A percentile compares a stretch with the other conserved stretches of the same genome.
Conservation (phyloP, 2,888 invertebrate genomes). For the Phasia obesa region DNA sequence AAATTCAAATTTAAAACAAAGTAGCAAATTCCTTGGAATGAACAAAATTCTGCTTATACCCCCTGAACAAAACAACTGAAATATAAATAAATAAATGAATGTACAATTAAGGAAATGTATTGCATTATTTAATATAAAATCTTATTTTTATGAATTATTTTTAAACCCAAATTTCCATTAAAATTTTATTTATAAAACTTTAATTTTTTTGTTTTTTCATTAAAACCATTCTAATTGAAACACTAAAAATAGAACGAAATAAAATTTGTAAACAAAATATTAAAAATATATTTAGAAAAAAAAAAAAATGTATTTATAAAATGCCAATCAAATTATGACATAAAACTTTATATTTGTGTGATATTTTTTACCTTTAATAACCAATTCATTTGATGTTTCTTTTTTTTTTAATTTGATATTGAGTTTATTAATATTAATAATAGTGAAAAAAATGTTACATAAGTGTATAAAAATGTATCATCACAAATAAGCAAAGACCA, state of each 20-base stretch:
- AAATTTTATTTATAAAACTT: not conserved
- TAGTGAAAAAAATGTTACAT: not conserved
- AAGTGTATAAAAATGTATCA: conserved; percentile 8
- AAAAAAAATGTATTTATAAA: not conserved
- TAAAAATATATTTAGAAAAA: too few species aligned
- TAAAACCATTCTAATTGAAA: not conserved
- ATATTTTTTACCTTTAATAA: not conserved
- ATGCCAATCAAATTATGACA: conserved; percentile 33
- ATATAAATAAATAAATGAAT: conserved; percentile 4
- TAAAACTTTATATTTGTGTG: not conserved
- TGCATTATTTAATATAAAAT: not conserved
- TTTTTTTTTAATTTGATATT: conserved; percentile 32
- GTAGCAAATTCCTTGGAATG: too few species aligned
- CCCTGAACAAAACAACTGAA: not conserved
- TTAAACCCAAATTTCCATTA: too few species aligned
- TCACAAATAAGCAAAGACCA: too few species aligned
- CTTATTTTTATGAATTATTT: not conserved
- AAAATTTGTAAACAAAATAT: not conserved
- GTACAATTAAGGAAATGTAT: conserved; percentile 20
- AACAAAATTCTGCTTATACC: too few species aligned
- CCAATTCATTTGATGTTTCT: not conserved
- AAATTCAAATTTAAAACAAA: not conserved
- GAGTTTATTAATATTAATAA: not conserved
- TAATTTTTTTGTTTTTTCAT: not conserved
- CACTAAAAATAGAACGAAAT: not conserved